Percentiles rank a stretch among this genome's conserved stretches.
Evolutionary conservation across 2,113 vertebrate genomes (phyloP).

Genomic region (Mastomys coucha): DNA sequence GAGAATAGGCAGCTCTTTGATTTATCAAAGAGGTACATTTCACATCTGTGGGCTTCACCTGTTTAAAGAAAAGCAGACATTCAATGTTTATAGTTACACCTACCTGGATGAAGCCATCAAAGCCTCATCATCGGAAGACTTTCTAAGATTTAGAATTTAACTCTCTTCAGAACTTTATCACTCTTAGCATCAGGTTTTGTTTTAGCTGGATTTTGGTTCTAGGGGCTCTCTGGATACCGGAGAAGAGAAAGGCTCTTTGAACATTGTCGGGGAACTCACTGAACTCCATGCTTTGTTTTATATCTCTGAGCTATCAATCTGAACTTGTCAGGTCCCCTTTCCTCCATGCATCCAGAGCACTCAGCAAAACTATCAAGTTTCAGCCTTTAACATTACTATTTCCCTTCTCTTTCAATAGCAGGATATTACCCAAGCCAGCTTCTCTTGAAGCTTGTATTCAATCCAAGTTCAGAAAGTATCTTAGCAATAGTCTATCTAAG

Average conservation of each 20-base stretch:
- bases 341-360: background rate
- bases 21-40: background rate
- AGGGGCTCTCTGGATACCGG: background rate
- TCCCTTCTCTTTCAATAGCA: background rate
- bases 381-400: background rate
- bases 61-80: background rate
- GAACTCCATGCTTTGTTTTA: background rate
- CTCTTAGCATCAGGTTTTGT: background rate
- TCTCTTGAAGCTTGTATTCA: background rate
- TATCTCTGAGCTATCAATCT: background rate
- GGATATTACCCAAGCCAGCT: background rate
- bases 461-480: background rate
- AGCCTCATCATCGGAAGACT: background rate
- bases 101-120: background rate
- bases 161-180: background rate
- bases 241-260: background rate
- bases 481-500: background rate
- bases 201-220: background rate
- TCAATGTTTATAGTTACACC: background rate
- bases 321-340: background rate
- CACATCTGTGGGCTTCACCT: background rate
- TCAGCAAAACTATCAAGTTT: background rate
- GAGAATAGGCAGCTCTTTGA: background rate
- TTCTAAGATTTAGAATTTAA: conserved; percentile 1
- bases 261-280: background rate